phyloP scores from a whole-genome alignment of 2,797 vertebrate species.

The Columba guinea region DNA sequence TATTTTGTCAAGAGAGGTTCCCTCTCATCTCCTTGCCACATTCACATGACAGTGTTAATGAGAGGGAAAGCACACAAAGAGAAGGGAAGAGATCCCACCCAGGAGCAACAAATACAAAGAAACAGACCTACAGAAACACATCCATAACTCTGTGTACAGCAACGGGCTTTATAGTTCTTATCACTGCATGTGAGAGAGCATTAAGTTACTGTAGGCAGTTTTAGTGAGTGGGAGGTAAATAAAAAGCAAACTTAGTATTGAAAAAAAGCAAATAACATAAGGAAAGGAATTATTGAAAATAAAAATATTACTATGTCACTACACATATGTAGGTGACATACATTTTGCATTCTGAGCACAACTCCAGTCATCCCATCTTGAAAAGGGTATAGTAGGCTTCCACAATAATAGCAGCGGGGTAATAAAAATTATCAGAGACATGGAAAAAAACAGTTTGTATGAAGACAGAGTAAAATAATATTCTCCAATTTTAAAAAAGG shows the following conservation, averaged over 20 bases:
- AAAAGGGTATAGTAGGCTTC: background rate
- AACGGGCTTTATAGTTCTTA: background rate
- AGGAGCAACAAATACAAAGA: background rate
- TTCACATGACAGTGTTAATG: rapidly evolving
- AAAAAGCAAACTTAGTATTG: background rate
- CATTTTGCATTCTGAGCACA: background rate
- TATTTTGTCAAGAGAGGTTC: background rate
- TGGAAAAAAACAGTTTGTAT: background rate
- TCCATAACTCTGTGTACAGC: background rate
- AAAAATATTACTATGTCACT: background rate
- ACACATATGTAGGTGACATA: background rate
- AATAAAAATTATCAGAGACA: background rate
- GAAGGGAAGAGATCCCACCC: background rate
- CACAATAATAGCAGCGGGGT: background rate
- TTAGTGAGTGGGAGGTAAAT: no score
- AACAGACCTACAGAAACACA: background rate
- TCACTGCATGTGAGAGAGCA: background rate
- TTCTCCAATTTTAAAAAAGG: background rate
- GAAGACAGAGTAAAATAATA: background rate
- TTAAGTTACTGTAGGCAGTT: background rate
- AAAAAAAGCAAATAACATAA: background rate
- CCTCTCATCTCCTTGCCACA: background rate
- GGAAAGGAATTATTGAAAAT: background rate
- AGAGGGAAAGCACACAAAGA: background rate
- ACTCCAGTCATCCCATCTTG: background rate